Conservation (phyloP, 2,113 vertebrate species). For the Xenotilapia caudafasciata region DNA sequence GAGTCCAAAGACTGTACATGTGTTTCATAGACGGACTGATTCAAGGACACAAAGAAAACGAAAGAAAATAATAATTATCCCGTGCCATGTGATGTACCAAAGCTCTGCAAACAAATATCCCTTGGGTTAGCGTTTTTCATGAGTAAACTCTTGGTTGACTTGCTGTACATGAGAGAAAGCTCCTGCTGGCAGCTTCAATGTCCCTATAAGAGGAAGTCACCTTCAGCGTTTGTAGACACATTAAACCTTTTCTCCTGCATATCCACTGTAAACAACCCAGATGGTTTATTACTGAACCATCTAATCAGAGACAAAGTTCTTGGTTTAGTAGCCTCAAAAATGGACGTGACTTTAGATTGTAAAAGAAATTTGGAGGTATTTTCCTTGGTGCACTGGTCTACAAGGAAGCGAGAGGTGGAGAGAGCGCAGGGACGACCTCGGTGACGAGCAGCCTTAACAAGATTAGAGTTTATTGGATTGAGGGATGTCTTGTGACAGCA, state of each 20-base stretch:
- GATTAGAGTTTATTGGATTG: conserved; percentile 71
- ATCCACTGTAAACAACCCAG: background rate
- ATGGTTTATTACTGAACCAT: background rate
- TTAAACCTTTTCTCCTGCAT: background rate
- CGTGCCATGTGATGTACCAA: background rate
- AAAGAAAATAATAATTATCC: background rate
- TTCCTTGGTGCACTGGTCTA: background rate
- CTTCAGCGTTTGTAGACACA: background rate
- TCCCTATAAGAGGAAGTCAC: background rate
- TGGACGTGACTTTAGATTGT: background rate
- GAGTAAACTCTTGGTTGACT: background rate
- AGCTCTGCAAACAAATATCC: background rate
- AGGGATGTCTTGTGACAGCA: conserved; percentile 48
- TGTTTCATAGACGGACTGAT: background rate
- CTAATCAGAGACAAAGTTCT: background rate
- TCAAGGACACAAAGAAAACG: background rate
- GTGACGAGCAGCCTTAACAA: conserved; percentile 38
- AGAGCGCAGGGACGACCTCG: background rate
- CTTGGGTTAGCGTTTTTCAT: background rate
- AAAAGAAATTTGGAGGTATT: background rate
- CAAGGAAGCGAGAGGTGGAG: background rate
- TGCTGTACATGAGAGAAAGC: background rate
- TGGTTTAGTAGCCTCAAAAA: background rate
- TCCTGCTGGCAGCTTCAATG: background rate
- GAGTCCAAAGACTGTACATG: conserved; percentile 24